Percentiles rank a stretch among this genome's conserved stretches.
Conservation (phyloP, 1,140 invertebrate genomes). For the Drosophila erecta region DNA sequence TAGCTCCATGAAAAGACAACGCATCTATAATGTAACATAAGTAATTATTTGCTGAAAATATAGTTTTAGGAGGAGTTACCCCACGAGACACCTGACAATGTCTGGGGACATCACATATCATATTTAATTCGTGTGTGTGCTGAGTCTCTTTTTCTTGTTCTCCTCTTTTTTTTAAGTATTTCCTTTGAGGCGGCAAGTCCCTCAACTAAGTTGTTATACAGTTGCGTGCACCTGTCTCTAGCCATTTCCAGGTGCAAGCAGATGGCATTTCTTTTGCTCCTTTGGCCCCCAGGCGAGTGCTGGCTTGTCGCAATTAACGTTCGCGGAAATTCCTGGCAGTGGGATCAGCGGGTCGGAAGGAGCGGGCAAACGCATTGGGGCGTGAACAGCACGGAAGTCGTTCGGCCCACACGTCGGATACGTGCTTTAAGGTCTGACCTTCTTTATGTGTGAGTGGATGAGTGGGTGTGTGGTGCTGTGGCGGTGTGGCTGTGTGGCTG, state of each 20-base stretch:
- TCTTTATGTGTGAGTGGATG: slow-evolving; percentile 15
- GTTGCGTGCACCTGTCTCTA: slow-evolving; percentile 38
- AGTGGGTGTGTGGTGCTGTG: slow-evolving; percentile 10
- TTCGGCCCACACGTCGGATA: slow-evolving; percentile 66
- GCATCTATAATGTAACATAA: slow-evolving; percentile 7
- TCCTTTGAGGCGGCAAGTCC: slow-evolving; percentile 48
- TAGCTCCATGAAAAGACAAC: too few species aligned
- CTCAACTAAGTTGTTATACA: slow-evolving; percentile 55
- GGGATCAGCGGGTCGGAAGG: slow-evolving; percentile 31
- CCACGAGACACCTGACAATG: slow-evolving; percentile 2
- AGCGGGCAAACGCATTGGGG: slow-evolving; percentile 54
- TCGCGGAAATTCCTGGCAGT: slow-evolving; percentile 78
- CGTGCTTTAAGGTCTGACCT: slow-evolving; percentile 67
- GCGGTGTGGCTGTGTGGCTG: slow-evolving; percentile 10
- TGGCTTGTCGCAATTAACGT: slow-evolving; percentile 81
- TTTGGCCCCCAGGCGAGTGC: slow-evolving; percentile 35
- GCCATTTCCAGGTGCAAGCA: slow-evolving; percentile 43
- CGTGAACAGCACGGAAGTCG: slow-evolving; percentile 79
- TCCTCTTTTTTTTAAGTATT: slow-evolving; percentile 36
- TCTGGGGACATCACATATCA: slow-evolving; percentile 14
- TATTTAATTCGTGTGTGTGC: slow-evolving; percentile 27
- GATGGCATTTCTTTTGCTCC: slow-evolving; percentile 66
- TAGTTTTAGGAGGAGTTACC: neutral
- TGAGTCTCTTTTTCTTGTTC: slow-evolving; percentile 5
- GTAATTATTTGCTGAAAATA: slow-evolving; percentile 28